Percentiles rank a stretch among this genome's conserved stretches.
Evolutionary conservation across 2,797 vertebrate genomes (phyloP).

Genomic region (Eulemur mongoz): DNA sequence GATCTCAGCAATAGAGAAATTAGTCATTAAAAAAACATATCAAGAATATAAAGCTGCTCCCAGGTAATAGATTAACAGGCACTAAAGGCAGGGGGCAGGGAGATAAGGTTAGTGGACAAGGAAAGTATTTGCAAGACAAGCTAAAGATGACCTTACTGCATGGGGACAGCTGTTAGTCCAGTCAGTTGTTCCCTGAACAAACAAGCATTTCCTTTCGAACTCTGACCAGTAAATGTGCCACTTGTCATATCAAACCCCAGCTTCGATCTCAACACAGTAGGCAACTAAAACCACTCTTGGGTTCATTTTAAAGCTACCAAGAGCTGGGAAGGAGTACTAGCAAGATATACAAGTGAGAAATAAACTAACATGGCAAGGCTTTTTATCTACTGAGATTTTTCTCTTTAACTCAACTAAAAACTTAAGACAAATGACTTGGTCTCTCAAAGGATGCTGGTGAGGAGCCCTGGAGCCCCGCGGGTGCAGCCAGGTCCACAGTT

Average conservation of each 20-base stretch:
- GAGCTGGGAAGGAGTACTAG: not conserved
- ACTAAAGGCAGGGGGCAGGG: not conserved
- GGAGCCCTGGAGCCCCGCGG: not conserved
- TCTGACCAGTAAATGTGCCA: constrained; percentile 57
- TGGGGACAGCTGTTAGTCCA: constrained; percentile 64
- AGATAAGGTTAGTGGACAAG: not conserved
- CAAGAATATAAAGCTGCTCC: not conserved
- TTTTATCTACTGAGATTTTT: not conserved
- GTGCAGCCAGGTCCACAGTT: not conserved
- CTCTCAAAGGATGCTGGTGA: not conserved
- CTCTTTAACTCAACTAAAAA: not conserved
- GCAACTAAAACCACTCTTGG: not conserved
- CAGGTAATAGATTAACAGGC: not conserved
- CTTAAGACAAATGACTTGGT: not conserved
- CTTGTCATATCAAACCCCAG: not conserved
- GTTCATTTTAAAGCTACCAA: not conserved
- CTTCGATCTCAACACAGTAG: not conserved
- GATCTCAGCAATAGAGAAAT: not conserved
- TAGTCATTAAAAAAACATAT: not conserved
- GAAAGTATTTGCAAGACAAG: not conserved
- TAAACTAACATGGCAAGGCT: not conserved
- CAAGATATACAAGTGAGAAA: not conserved
- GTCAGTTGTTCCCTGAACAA: constrained; percentile 72
- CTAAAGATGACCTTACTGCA: not conserved
- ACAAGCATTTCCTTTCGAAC: constrained; percentile 75